Conservation (phyloP, 1,140 invertebrate species). For the Lepeophtheirus salmonis region DNA sequence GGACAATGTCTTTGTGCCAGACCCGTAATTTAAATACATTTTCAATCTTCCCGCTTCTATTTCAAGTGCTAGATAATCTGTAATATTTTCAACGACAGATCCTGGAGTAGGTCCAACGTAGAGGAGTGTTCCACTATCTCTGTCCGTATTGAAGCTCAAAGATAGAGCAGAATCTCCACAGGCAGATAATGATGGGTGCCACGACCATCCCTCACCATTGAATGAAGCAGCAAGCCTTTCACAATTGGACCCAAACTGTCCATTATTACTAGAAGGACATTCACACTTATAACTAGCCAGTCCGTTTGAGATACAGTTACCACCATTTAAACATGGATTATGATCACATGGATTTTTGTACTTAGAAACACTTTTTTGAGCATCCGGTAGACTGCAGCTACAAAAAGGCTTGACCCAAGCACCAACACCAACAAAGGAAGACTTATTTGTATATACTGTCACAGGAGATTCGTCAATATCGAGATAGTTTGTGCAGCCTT, state of each 20-base stretch:
- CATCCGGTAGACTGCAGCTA: conserved; percentile 18
- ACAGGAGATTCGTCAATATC: conserved; percentile 48
- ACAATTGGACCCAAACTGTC: conserved; percentile 26
- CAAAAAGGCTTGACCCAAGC: conserved; percentile 57
- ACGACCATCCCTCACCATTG: conserved; percentile 18
- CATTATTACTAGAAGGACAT: conserved; percentile 16
- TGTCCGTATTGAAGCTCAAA: conserved; percentile 16
- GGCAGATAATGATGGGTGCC: conserved; percentile 9
- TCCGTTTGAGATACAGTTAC: not conserved
- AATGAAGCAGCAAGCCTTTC: conserved; percentile 22
- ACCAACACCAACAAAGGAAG: conserved; percentile 67
- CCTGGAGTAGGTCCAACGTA: conserved; percentile 18
- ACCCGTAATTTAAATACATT: conserved; percentile 18
- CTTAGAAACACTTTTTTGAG: not conserved
- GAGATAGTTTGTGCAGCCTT: conserved; percentile 49
- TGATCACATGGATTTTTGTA: not conserved
- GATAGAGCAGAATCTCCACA: conserved; percentile 18
- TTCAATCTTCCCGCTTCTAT: conserved; percentile 6
- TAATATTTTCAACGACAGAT: conserved; percentile 11
- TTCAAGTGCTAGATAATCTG: conserved; percentile 18
- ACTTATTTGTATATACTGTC: conserved; percentile 64
- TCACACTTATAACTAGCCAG: conserved; percentile 5
- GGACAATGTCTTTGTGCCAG: conserved; percentile 6
- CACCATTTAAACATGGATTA: conserved; percentile 15
- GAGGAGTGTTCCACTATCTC: conserved; percentile 12